A percentile compares a stretch with the other conserved stretches of the same genome.
These are phyloP conservation scores for Meloidogyne exigua DNA, from an alignment of 1,140 invertebrate species.

Conservation along the genomic window DNA sequence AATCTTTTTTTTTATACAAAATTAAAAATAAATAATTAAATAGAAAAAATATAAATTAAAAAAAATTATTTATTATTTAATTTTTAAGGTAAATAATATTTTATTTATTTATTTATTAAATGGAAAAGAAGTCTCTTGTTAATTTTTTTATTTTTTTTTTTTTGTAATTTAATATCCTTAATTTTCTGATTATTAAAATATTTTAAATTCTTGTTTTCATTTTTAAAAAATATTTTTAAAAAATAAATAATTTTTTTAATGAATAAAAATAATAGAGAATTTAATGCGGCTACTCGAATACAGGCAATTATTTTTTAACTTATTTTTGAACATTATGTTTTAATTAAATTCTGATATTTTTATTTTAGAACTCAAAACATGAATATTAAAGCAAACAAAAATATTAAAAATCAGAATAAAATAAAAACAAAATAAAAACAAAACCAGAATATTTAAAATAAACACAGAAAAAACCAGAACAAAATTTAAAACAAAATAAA, in stretches of 20 bases:
- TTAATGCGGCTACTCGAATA: not conserved
- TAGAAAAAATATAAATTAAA: no score
- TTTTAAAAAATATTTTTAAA: not conserved
- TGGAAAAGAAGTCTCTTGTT: no score
- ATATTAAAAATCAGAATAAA: not conserved
- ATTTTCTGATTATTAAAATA: not conserved
- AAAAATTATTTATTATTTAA: no score
- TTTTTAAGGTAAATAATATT: no score
- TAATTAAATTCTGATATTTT: no score
- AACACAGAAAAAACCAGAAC: not conserved
- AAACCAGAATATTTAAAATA: no score
- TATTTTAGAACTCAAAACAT: no score
- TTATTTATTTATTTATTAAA: no score
- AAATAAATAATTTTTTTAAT: not conserved
- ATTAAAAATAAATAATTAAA: no score
- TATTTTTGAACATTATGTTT: no score
- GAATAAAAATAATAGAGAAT: conserved; percentile 5
- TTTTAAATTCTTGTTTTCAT: not conserved
- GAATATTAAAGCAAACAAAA: not conserved
- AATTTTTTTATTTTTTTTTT: no score
- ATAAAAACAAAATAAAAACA: not conserved
- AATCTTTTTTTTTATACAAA: no score
- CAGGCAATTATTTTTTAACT: not conserved
- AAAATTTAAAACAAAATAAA: not conserved
- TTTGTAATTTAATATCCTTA: not conserved